Base-by-base conservation (phyloP, 2,113 vertebrate species). In the Gracilinanus agilis region DNA sequence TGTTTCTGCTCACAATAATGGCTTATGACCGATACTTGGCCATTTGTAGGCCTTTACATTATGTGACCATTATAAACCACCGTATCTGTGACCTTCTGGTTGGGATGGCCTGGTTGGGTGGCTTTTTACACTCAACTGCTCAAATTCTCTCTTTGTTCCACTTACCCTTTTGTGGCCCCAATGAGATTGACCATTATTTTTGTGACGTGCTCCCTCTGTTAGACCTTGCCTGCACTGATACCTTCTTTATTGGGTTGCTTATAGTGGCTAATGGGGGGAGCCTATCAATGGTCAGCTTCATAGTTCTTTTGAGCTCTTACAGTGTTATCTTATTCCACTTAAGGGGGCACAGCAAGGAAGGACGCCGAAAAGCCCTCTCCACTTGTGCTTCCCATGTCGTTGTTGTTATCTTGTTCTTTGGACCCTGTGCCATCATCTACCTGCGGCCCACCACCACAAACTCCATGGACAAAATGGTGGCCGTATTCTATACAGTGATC, bases 151-250 rank as follows among this genome's bases (percentile, higher is more conserved):
- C 96, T 8, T 58, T 95, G 0, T 90, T 98, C 44, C 95, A 13
- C 1, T 53, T 97, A 53, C 94, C 96, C 13, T 98, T 98, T 92
- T 98, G 97, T 90, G 92, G 92, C 55, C 96, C 98, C 90, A 98
- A 96, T 83, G 29, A 97, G 56, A 97, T 98, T 2, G 94, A 98
- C 91, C 97, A 97, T 89, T 98, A 97, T 54, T 98, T 98, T 95
- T 98, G 98, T 92, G 98, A 98, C 24, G 75, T 98, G 24, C 96
- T 96, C 24, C 97, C 97, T 0, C 88, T 98, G 54, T 94, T 98
- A 40, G 95, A 96, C n/a, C 97, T 98, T 9, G 96, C 98, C 54
- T 98, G 97, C 40, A 96, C 94, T 88, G 95, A 91, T 5, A 97
- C 97, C 3, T 55, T 93, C 44, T 16, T 93, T 34, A 89, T 54